Base-by-base conservation (phyloP, 2,113 vertebrate genomes). In the Cololabis saira region DNA sequence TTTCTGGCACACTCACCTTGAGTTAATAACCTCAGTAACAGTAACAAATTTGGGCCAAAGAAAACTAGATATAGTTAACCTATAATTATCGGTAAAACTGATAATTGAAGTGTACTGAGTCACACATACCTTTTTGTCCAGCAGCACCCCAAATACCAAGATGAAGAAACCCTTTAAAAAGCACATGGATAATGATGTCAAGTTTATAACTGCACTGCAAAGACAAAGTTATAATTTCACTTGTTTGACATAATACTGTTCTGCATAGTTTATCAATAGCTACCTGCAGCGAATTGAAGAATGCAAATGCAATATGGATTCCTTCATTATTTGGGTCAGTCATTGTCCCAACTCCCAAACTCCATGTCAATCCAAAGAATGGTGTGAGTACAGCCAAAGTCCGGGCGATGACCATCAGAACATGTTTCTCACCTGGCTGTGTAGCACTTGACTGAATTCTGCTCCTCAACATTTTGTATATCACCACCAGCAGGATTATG, bases 281-380 rank as follows among this genome's bases (percentile, higher is more conserved):
- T 87, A 97, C 95, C 94, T 96, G 96, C 59, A 97, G 91, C 68
- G 94, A 92, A 0, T 96, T 96, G 62, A 96, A 93, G 43, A 96
- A 52, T 0, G 94, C 88, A 33, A 96, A 97, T 0, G 89, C 61
- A 8, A 93, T 0, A 0, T 95, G 91, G 74, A 95, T 84, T 71
- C 90, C 84, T 0, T 18, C 40, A 0, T 68, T 44, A 0, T 17
- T 0, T 58, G 87, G 83, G 66, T 10, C 0, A 70, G 6, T 0
- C 55, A 94, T 1, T 9, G 41, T 82, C 74, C 78, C 87, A 1
- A 82, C 48, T 70, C 89, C 89, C 19, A 90, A 78, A 45, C 90
- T 87, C 95, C 95, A 96, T 1, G 95, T 96, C 53, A 95, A 80
- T 63, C 95, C 95, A 52, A 96, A 87, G 33, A 96, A 44, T 12